Conservation (phyloP, 1,140 invertebrate species). For the Pseudomyrmex pallidus region DNA sequence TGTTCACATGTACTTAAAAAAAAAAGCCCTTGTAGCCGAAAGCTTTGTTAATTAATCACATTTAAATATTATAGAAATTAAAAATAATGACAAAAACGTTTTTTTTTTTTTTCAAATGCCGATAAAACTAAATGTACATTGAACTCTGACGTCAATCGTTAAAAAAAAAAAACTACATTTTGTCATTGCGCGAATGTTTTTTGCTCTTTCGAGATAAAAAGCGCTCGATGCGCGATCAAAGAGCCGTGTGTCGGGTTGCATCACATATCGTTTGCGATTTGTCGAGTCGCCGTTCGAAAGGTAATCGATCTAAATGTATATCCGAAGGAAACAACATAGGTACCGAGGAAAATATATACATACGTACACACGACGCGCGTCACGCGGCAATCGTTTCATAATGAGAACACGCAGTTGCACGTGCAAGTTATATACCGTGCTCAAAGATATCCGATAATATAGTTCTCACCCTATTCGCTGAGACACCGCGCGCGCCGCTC, state of each 20-base stretch:
- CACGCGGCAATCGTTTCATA: conserved; percentile 25
- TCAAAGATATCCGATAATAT: conserved; percentile 24
- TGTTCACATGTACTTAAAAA: no score
- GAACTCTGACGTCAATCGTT: no score
- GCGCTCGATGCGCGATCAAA: neutral
- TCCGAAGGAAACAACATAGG: neutral
- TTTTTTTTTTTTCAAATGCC: no score
- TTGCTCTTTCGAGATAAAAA: no score
- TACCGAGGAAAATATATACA: neutral
- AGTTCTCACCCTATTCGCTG: conserved; percentile 1
- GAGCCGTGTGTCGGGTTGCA: no score
- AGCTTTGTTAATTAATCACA: no score
- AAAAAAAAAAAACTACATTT: no score
- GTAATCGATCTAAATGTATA: neutral
- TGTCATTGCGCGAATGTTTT: no score
- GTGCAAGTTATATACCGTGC: neutral
- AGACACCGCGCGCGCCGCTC: neutral
- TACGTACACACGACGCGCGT: conserved; percentile 9
- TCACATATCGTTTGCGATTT: conserved; percentile 16
- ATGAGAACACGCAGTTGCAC: conserved; percentile 6
- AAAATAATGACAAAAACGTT: no score
- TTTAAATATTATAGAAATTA: no score
- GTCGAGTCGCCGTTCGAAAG: neutral
- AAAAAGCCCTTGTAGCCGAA: no score
- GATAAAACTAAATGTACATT: no score